These are phyloP conservation scores for Bemisia tabaci DNA, from an alignment of 1,140 invertebrate species.

Conservation along the genomic window DNA sequence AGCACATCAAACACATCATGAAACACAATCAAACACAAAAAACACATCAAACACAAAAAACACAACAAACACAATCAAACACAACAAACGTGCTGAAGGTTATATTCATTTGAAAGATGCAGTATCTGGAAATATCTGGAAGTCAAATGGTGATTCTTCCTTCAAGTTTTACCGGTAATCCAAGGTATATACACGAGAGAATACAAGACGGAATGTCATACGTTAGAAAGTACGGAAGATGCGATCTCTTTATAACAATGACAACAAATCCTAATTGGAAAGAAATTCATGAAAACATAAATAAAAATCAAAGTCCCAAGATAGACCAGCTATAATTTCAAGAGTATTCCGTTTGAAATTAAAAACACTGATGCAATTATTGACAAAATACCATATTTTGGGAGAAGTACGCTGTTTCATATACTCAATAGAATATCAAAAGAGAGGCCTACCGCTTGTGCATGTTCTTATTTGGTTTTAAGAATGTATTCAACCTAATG, in stretches of 20 bases:
- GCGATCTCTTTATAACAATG: conserved; percentile 20
- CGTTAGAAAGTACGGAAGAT: conserved; percentile 28
- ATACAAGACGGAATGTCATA: conserved; percentile 34
- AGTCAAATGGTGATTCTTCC: conserved; percentile 28
- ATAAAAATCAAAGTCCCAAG: not conserved
- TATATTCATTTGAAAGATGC: conserved; percentile 33
- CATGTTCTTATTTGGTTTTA: conserved; percentile 36
- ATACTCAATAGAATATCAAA: conserved; percentile 35
- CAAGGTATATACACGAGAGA: conserved; percentile 31
- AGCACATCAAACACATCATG: too few relatives aligned
- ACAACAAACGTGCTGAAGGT: too few relatives aligned
- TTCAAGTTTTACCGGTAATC: conserved; percentile 29
- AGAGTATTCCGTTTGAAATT: conserved; percentile 13
- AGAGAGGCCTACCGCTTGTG: conserved; percentile 33
- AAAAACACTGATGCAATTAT: conserved; percentile 5
- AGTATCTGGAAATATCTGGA: conserved; percentile 15
- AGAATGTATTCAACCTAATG: conserved; percentile 28
- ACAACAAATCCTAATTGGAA: conserved; percentile 9
- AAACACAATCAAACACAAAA: too few relatives aligned
- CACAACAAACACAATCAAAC: too few relatives aligned
- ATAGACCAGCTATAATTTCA: conserved; percentile 4
- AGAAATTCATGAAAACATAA: conserved; percentile 1
- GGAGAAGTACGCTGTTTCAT: conserved; percentile 22
- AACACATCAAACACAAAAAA: too few relatives aligned
- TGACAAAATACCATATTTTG: conserved; percentile 11